Conservation (phyloP, 2,113 vertebrate species). For the Rhineura floridana region DNA sequence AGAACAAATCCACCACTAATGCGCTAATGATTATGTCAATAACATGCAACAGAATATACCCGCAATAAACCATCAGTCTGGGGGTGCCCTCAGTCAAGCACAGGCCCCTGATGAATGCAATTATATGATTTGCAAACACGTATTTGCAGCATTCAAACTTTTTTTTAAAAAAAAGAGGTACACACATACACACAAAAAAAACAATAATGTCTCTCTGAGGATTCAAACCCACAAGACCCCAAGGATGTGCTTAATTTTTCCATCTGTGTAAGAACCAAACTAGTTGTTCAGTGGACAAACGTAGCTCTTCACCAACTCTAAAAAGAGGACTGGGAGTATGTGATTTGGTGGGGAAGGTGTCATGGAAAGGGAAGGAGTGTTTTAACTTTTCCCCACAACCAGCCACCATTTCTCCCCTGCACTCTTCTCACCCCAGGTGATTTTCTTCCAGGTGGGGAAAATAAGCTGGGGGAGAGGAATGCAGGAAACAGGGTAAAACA, state of each 20-base stretch:
- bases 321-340: background rate
- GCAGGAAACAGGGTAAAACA: background rate
- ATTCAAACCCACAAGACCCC: background rate
- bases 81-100: no score
- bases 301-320: background rate
- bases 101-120: background rate
- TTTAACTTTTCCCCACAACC: no score
- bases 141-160: background rate
- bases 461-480: background rate
- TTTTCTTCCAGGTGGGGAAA: background rate
- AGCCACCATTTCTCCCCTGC: no score
- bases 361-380: background rate
- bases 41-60: no score
- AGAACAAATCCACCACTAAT: no score
- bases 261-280: background rate
- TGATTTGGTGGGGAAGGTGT: background rate
- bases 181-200: background rate
- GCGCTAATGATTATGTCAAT: no score
- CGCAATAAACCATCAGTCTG: no score
- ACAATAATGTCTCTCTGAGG: background rate
- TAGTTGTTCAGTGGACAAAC: background rate
- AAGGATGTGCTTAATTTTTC: background rate
- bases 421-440: background rate
- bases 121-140: background rate
- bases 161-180: background rate